Conservation (phyloP, 2,888 invertebrate genomes). For the Megalurothrips usitatus region DNA sequence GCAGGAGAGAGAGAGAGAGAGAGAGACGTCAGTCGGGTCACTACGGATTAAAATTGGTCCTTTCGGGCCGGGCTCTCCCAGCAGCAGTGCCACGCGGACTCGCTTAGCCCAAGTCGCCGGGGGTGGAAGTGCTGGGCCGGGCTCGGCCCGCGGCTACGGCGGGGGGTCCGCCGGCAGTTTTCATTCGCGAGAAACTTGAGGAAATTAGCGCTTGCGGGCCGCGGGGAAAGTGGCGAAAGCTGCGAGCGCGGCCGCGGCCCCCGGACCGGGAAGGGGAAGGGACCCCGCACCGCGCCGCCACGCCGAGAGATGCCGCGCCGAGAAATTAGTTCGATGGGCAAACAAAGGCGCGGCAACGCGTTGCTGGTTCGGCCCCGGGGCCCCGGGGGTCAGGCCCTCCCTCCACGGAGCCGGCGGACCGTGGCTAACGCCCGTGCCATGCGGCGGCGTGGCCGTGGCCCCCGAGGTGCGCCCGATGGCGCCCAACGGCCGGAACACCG, state of each 20-base stretch:
- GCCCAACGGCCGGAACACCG: neutral
- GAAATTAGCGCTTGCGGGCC: neutral
- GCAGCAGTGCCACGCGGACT: neutral
- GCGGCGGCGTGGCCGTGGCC: neutral
- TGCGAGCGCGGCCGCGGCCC: neutral
- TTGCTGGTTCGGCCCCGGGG: neutral
- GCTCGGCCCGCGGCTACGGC: neutral
- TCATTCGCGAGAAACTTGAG: slow-evolving; percentile 4
- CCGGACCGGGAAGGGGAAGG: too few relatives aligned
- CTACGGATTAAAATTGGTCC: slow-evolving; percentile 19
- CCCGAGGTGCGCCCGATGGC: neutral
- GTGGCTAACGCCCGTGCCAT: neutral
- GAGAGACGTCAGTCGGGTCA: neutral
- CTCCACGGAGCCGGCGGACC: neutral
- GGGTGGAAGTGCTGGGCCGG: too few relatives aligned
- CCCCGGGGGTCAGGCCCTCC: neutral
- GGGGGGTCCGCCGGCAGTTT: neutral
- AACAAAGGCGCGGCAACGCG: neutral
- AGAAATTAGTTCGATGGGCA: slow-evolving; percentile 11
- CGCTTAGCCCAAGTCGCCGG: neutral
- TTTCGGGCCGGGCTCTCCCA: neutral
- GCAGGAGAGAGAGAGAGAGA: neutral
- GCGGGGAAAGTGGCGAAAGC: neutral
- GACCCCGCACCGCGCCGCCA: neutral
- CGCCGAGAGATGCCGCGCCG: neutral